Evolutionary conservation across 2,888 invertebrate species (phyloP), one percentile per base, ranked within the genome.

Genomic region (Tuberolachnus salignus): DNA sequence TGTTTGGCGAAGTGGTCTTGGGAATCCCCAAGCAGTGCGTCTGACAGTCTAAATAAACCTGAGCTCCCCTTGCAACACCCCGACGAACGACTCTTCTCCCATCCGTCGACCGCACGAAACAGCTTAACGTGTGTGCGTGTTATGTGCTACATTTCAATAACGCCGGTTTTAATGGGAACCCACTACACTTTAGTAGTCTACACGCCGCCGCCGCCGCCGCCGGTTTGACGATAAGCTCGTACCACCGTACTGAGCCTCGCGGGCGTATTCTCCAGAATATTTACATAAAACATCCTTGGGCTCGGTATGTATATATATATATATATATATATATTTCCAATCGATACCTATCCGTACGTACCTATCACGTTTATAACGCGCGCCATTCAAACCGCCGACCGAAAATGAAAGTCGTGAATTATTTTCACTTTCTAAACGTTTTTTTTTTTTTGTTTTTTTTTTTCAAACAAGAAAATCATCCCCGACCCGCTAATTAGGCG

Each of bases 21-120:
- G 75, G 75, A 75, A 75, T 51, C 66, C 57, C 34, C 66, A 16
- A 67, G 46, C 66, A 46, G 55, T 75, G 75, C 75, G 66, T 57
- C 75, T 75, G 75, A 75, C 75, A 75, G 75, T 67, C 75, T 55
- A 67, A 64, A 75, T 75, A 75, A 67, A 75, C 75, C 75, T 67
- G 75, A 66, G 57, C 75, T 57, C 19, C 66, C 46, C 46, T 57
- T 42, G 66, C 26, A 63, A 66, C 75, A 46, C 53, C 51, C 75
- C 34, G 16, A 14, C 57, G n/a, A 13, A 10, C 57, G 10, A 23
- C 23, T 44, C 44, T n/a, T 44, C 53, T 64, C 23, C 51, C 42
- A 21, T 21, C 53, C 74, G 9, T 23, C 74, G 19, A 74, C 53
- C 64, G 8, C 64, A 55, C n/a, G 44, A 55, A 46, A 74, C 21